Evolutionary conservation across 2,888 invertebrate genomes (phyloP).

Genomic region (Hetaerina titia): DNA sequence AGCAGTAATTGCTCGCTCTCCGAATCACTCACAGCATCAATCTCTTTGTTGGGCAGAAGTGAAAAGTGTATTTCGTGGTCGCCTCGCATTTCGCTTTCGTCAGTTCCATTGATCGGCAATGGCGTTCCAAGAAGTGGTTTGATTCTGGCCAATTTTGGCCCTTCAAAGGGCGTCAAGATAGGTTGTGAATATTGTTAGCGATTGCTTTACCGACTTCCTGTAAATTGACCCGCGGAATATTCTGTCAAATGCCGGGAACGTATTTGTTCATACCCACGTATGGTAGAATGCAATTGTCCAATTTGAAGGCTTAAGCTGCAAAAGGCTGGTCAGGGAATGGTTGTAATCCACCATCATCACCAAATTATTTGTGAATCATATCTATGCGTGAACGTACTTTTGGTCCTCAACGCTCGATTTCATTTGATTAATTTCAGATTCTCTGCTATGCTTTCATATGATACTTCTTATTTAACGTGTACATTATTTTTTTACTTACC

Average conservation of each 20-base stretch:
- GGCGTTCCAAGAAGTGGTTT: slow-evolving; percentile 1
- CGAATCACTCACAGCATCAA: slow-evolving; percentile 9
- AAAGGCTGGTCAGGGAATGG: too few species aligned
- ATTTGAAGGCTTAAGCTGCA: too few species aligned
- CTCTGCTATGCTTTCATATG: too few species aligned
- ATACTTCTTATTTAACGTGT: too few species aligned
- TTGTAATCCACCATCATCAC: too few species aligned
- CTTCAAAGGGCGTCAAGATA: background rate
- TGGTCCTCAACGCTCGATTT: too few species aligned
- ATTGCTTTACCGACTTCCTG: background rate
- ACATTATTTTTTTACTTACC: too few species aligned
- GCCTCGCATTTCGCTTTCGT: slow-evolving; percentile 20
- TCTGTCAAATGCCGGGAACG: background rate
- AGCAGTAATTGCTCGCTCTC: background rate
- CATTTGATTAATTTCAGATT: too few species aligned
- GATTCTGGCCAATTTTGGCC: background rate
- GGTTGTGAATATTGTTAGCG: background rate
- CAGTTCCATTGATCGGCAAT: background rate
- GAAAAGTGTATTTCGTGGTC: slow-evolving; percentile 24
- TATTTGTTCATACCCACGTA: background rate
- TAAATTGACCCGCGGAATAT: background rate
- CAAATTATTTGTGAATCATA: too few species aligned
- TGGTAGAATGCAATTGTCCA: too few species aligned
- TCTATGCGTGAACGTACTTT: too few species aligned
- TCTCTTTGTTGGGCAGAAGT: slow-evolving; percentile 7